Evolutionary conservation across 2,888 invertebrate genomes (phyloP).

Genomic region (Drosophila nigritarsus): DNA sequence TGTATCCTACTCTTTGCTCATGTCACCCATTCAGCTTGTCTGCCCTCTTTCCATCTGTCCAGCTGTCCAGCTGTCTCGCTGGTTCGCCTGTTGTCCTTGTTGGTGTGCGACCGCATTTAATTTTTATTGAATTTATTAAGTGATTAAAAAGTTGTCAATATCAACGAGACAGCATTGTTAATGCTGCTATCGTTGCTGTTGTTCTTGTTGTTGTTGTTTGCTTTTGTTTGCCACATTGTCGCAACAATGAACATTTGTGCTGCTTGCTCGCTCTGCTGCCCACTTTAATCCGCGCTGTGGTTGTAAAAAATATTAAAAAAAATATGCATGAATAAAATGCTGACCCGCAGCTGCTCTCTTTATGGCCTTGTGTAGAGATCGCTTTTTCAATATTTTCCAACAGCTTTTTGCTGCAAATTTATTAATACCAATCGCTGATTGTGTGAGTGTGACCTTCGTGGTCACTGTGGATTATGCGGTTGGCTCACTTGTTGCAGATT

Average conservation of each 20-base stretch:
- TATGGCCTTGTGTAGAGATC: constrained; percentile 74
- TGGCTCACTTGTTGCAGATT: constrained; percentile 71
- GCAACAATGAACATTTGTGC: constrained; percentile 54
- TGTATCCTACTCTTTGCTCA: constrained; percentile 14
- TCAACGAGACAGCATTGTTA: constrained; percentile 72
- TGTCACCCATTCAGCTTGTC: constrained; percentile 33
- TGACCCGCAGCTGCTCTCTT: constrained; percentile 35
- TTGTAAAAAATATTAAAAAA: constrained; percentile 15
- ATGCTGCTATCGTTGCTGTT: constrained; percentile 43
- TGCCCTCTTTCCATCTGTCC: background rate
- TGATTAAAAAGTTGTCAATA: constrained; percentile 84
- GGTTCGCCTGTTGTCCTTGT: constrained; percentile 56
- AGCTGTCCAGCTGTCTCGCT: constrained; percentile 1
- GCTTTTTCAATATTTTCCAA: constrained; percentile 76
- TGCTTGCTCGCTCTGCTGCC: background rate
- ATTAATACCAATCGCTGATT: constrained; percentile 65
- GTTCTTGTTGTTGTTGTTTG: constrained; percentile 48
- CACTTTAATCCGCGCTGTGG: constrained; percentile 20
- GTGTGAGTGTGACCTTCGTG: constrained; percentile 71
- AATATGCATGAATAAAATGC: constrained; percentile 20
- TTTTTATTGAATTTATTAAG: constrained; percentile 84
- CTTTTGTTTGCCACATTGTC: constrained; percentile 75
- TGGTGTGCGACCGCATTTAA: constrained; percentile 83
- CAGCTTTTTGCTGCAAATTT: constrained; percentile 72
- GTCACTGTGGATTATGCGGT: constrained; percentile 72